Conservation (phyloP, 1,140 invertebrate species). For the Drosophila repletoides region DNA sequence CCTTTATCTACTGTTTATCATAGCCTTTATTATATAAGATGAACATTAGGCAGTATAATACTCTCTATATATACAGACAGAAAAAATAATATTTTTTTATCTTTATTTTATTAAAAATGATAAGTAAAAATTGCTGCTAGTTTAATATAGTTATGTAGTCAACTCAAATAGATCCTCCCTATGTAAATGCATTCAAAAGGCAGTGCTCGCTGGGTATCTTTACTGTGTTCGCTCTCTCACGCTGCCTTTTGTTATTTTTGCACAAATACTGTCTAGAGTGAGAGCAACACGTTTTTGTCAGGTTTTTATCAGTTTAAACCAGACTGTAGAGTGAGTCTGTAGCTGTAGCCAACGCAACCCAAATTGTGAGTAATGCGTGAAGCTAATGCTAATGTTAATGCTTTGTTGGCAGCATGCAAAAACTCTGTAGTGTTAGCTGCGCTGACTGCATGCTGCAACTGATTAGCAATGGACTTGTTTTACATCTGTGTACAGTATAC, state of each 20-base stretch:
- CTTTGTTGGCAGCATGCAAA: conserved; percentile 42
- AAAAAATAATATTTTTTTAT: too few relatives aligned
- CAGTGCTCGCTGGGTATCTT: too few relatives aligned
- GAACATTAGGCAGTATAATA: too few relatives aligned
- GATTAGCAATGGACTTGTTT: conserved; percentile 1
- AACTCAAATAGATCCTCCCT: too few relatives aligned
- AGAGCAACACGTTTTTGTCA: conserved; percentile 76
- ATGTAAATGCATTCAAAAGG: too few relatives aligned
- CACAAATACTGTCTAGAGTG: conserved; percentile 14
- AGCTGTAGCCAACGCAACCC: conserved; percentile 5
- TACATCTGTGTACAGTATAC: neutral
- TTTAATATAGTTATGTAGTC: too few relatives aligned
- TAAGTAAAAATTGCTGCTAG: too few relatives aligned
- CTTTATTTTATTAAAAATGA: too few relatives aligned
- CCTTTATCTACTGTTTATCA: too few relatives aligned
- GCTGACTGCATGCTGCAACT: conserved; percentile 12
- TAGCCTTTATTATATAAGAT: too few relatives aligned
- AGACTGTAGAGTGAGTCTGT: conserved; percentile 60
- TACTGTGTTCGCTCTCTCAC: conserved; percentile 1
- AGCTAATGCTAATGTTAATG: conserved; percentile 35
- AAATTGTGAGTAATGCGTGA: conserved; percentile 42
- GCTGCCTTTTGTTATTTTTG: conserved; percentile 15
- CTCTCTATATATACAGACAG: too few relatives aligned
- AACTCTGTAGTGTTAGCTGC: too few relatives aligned
- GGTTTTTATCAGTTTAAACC: conserved; percentile 76